Evolutionary conservation across 2,797 vertebrate species (phyloP).

Genomic region (Notolabrus celidotus): DNA sequence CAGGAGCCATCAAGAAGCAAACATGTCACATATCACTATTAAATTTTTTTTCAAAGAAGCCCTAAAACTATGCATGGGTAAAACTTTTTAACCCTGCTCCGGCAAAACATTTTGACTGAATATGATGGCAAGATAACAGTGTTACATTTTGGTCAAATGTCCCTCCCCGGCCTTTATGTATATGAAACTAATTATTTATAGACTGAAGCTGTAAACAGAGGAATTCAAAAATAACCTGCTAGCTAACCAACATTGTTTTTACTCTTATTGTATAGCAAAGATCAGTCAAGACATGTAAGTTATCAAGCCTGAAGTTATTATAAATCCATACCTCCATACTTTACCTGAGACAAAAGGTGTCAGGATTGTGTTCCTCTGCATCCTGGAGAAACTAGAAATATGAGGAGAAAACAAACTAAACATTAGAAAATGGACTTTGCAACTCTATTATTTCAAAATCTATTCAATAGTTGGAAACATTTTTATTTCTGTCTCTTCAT

Average conservation of each 20-base stretch:
- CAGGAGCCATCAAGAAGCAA: constrained; percentile 1
- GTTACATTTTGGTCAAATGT: background rate
- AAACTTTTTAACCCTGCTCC: background rate
- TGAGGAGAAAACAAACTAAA: constrained; percentile 46
- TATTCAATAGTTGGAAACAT: too few relatives aligned
- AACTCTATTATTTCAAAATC: too few relatives aligned
- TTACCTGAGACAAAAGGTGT: constrained; percentile 92
- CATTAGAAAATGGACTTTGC: background rate
- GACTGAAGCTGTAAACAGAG: background rate
- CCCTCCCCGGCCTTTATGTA: background rate
- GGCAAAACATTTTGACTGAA: background rate
- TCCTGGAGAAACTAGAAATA: constrained; percentile 83
- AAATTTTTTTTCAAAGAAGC: too few relatives aligned
- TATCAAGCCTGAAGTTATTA: too few relatives aligned
- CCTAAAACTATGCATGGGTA: too few relatives aligned
- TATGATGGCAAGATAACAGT: background rate
- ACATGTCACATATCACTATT: too few relatives aligned
- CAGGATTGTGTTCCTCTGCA: constrained; percentile 91
- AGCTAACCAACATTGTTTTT: background rate
- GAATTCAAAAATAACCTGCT: background rate
- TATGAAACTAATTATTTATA: background rate
- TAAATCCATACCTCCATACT: constrained; percentile 1
- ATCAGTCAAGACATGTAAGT: background rate
- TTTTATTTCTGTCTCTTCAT: too few relatives aligned
- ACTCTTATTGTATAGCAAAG: background rate